These are phyloP conservation scores for Ptychodera flava DNA, from an alignment of 35 echinoderm and acorn worm genomes.

Conservation along the genomic window DNA sequence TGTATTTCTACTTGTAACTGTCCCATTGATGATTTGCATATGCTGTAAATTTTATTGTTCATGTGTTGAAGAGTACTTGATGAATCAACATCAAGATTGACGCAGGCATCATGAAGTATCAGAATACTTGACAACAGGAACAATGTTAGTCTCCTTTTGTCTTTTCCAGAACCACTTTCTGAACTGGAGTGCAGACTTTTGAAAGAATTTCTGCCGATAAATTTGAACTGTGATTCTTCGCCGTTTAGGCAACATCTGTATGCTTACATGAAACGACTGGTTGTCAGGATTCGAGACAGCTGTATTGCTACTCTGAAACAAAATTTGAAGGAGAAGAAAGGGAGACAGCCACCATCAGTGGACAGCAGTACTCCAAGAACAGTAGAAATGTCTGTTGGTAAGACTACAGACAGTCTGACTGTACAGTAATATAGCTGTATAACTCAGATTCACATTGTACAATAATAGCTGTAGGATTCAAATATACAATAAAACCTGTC, in stretches of 20 bases:
- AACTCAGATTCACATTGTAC: no score
- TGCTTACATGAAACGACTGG: slow-evolving; percentile 32
- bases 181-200: slow-evolving; percentile 26
- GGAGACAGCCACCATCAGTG: not conserved
- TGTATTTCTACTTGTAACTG: no score
- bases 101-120: no score
- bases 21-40: no score
- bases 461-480: no score
- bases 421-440: no score
- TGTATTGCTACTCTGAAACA: slow-evolving; percentile 39
- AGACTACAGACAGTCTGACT: slow-evolving; percentile 23
- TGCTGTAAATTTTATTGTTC: no score
- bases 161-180: slow-evolving; percentile 22
- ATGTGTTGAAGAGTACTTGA: no score
- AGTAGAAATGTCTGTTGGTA: slow-evolving; percentile 4
- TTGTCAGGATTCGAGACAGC: slow-evolving; percentile 56
- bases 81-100: no score
- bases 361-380: not conserved
- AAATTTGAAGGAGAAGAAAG: slow-evolving; percentile 5
- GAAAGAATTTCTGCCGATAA: slow-evolving; percentile 35
- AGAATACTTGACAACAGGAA: no score
- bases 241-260: slow-evolving; percentile 55
- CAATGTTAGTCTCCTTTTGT: no score
- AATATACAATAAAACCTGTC: no score
- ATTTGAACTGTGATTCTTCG: slow-evolving; percentile 68